Evolutionary conservation across 2,113 vertebrate species (phyloP).

Genomic region (Engystomops pustulosus): DNA sequence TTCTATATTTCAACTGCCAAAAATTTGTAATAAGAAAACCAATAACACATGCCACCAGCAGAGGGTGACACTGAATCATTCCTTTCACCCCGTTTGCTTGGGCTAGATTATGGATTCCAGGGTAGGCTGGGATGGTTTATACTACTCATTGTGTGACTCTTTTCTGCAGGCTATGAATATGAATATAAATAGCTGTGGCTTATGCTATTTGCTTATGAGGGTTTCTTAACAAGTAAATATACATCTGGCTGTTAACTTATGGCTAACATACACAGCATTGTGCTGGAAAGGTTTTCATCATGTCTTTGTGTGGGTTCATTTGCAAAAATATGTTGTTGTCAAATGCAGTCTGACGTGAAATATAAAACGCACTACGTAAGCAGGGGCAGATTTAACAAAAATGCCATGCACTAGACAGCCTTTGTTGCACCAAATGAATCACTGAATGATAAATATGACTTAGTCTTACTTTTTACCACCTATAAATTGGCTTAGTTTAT

Average conservation of each 20-base stretch:
- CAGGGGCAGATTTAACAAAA: too few relatives aligned
- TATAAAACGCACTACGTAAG: too few relatives aligned
- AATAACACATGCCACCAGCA: neutral
- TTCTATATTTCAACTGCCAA: neutral
- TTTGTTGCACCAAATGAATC: too few relatives aligned
- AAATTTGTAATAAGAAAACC: neutral
- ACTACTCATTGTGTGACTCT: neutral
- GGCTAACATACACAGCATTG: neutral
- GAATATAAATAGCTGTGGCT: neutral
- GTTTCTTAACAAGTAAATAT: neutral
- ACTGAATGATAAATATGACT: too few relatives aligned
- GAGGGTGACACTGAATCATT: constrained; percentile 4
- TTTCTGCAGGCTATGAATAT: neutral
- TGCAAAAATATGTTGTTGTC: too few relatives aligned
- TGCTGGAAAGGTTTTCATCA: too few relatives aligned
- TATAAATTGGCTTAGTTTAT: too few relatives aligned
- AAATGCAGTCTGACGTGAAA: too few relatives aligned
- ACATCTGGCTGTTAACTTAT: too few relatives aligned
- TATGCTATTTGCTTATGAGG: neutral
- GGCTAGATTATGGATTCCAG: neutral
- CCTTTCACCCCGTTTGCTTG: neutral
- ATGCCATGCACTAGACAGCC: too few relatives aligned
- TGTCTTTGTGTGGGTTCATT: too few relatives aligned
- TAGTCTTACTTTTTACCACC: too few relatives aligned
- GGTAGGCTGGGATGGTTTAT: neutral